Conservation (phyloP, 2,888 invertebrate genomes). For the Junonia oenone region DNA sequence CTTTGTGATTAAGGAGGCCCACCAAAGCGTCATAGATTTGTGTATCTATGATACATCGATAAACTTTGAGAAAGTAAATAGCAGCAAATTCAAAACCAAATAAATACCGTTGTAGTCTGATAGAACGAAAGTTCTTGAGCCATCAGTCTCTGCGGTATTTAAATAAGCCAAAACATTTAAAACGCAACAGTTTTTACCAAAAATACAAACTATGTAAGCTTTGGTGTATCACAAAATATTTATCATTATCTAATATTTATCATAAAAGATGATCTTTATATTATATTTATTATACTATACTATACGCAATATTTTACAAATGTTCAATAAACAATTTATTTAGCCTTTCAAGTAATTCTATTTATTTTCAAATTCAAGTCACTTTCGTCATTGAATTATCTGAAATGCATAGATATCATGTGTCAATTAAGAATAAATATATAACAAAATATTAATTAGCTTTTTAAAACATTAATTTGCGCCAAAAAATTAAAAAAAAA, state of each 20-base stretch:
- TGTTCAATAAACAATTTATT: too few species aligned
- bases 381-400: slow-evolving; percentile 16
- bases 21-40: slow-evolving; percentile 44
- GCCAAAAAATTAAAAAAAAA: neutral
- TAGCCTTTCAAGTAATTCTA: neutral
- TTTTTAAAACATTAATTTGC: neutral
- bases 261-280: too few species aligned
- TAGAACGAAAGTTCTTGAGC: slow-evolving; percentile 73
- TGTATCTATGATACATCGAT: slow-evolving; percentile 16
- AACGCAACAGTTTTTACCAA: neutral
- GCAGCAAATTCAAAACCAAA: slow-evolving; percentile 30
- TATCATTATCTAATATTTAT: too few species aligned
- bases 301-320: too few species aligned
- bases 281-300: neutral
- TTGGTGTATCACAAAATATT: slow-evolving; percentile 23
- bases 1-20: slow-evolving; percentile 60
- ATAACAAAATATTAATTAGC: neutral
- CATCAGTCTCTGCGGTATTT: slow-evolving; percentile 69
- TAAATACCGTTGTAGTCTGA: slow-evolving; percentile 66
- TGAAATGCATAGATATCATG: slow-evolving; percentile 7
- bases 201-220: slow-evolving; percentile 8
- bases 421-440: slow-evolving; percentile 11
- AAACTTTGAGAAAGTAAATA: slow-evolving; percentile 19
- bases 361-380: neutral
- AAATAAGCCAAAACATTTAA: slow-evolving; percentile 24